Conservation (phyloP, 2,113 vertebrate genomes). For the Synodontis membranacea region DNA sequence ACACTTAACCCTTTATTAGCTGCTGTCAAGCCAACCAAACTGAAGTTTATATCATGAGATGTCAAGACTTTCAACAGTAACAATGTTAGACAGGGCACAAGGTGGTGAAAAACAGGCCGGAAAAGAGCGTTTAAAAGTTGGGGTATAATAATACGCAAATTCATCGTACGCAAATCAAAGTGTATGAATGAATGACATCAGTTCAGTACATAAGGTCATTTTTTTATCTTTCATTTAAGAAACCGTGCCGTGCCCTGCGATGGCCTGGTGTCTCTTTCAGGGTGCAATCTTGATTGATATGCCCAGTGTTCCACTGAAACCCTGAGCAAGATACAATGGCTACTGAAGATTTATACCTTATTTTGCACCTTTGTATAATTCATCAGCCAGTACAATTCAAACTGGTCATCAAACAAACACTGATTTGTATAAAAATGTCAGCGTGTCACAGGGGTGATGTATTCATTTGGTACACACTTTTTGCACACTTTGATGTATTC, state of each 20-base stretch:
- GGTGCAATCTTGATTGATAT: too few species aligned
- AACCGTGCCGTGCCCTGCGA: background rate
- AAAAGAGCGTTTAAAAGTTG: background rate
- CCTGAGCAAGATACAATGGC: background rate
- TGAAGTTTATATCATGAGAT: slow-evolving; percentile 50
- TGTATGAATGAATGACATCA: background rate
- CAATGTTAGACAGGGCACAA: background rate
- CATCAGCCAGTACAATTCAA: background rate
- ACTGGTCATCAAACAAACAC: background rate
- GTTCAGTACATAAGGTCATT: background rate
- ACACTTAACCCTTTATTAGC: slow-evolving; percentile 54
- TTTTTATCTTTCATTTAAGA: background rate
- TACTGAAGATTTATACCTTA: background rate
- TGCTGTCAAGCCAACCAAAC: slow-evolving; percentile 58
- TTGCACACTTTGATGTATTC: background rate
- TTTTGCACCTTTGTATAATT: background rate
- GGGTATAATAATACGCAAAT: background rate
- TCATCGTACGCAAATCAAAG: background rate
- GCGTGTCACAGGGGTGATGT: background rate
- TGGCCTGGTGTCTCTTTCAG: too few species aligned
- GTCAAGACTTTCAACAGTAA: background rate
- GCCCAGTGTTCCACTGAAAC: background rate
- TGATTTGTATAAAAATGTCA: too few species aligned
- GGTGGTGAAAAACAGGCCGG: background rate
- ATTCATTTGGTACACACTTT: background rate